Base-by-base conservation (phyloP, 2,113 vertebrate species). In the Pygoscelis adeliae region DNA sequence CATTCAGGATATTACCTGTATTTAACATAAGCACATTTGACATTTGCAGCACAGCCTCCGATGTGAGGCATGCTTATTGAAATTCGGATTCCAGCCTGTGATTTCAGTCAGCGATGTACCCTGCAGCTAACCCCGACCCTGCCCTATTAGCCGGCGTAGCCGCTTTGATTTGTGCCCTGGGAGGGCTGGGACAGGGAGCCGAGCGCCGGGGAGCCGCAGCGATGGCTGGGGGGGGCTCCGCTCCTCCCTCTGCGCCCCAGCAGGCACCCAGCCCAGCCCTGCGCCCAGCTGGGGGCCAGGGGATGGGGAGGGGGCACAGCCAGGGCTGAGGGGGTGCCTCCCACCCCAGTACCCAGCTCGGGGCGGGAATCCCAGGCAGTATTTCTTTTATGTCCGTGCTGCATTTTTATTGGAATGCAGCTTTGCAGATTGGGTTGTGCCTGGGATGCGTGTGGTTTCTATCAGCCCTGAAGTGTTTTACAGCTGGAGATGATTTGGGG, bases 401-500 rank as follows among this genome's bases (percentile, higher is more conserved):
- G 66, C 67, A 14, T 92, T 93, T 91, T 94, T 92, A 73, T 30
- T 90, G 95, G 97, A 97, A 93, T 94, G 96, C 88, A 63, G 95
- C 93, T 90, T 85, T 83, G 74, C 90, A 65, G 95, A 93, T 65
- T 17, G 66, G 90, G 88, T 36, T 90, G 44, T 87, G 93, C 81
- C 95, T 56, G 70, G 66, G 87, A 65, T 86, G 95, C 9, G 87
- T 93, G 91, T 91, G 94, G 95, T 96, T 95, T 96, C 87, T 63
- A 89, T 96, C 93, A 92, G 89, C 81, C 85, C 81, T 95, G 91
- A 91, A 89, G 95, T 94, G 93, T 93, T 96, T 96, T 96, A 94
- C 91, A 91, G 96, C 83, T 89, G 95, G 87, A 93, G 92, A 81
- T 79, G 93, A 95, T 89, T 84, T 90, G 47, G 83, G 91, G 77